phyloP scores from a whole-genome alignment of 2,888 invertebrate species.

The Drepana falcataria region DNA sequence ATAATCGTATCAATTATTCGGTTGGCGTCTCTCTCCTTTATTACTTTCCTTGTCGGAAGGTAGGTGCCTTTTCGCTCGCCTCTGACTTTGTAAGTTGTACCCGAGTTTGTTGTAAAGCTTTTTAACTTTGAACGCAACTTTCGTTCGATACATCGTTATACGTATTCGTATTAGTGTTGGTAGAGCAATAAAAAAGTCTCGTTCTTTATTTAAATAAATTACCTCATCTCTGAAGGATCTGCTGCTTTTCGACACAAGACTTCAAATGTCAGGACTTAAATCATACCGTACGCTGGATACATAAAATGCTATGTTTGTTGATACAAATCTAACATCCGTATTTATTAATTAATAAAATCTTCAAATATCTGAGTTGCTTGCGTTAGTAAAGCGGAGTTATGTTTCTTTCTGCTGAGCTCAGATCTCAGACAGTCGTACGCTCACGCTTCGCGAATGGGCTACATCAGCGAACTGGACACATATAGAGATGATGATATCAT shows the following conservation, averaged over 20 bases:
- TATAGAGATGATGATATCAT: conserved; percentile 40
- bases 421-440: conserved; percentile 67
- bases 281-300: neutral
- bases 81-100: conserved; percentile 27
- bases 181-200: no score
- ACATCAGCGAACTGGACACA: conserved; percentile 57
- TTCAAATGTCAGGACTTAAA: neutral
- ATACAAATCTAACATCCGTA: neutral
- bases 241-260: no score
- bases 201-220: no score
- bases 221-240: no score
- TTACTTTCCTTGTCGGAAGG: conserved; percentile 55
- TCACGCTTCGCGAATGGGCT: conserved; percentile 64
- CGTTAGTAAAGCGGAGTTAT: conserved; percentile 27
- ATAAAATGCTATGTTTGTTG: neutral
- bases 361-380: neutral
- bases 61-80: conserved; percentile 41
- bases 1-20: conserved; percentile 76
- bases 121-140: conserved; percentile 2
- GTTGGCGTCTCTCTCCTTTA: conserved; percentile 68
- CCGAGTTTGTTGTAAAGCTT: conserved; percentile 12
- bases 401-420: conserved; percentile 75
- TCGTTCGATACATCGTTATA: neutral
- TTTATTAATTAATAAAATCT: neutral
- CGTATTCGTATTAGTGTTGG: no score